Evolutionary conservation across 2,113 vertebrate species (phyloP), one percentile per base, ranked within the genome.

Genomic region (Alectura lathami): DNA sequence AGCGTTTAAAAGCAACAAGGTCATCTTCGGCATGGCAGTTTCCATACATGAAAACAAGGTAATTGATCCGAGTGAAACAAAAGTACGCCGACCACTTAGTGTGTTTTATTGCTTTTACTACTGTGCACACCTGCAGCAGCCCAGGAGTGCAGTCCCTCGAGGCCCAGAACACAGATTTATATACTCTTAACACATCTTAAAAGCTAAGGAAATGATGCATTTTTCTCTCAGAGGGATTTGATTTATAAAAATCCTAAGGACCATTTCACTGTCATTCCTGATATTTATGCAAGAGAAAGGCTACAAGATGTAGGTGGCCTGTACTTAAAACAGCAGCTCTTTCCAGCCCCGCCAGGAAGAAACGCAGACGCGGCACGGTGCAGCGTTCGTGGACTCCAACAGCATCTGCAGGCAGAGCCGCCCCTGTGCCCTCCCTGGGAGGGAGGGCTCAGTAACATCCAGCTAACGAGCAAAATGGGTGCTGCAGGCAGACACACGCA

Each of bases 141-240:
- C 77, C 78, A 83, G 92, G 30, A 86, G 40, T 8, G 26, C 68
- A 79, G 79, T 29, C 89, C 88, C 91, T 88, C 73, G 51, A 89
- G 91, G 92, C 81, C 60, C 85, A 72, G 29, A 10, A 47, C 53
- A 70, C 76, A 84, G 83, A 93, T 89, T 96, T 95, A 86, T 91
- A 79, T 45, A 69, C 48, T 59, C 56, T 80, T 89, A 94, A 83
- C 75, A 94, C 75, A 78, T 73, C 86, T 92, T 84, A 89, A 75
- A 93, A 89, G 76, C 82, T 54, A 59, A 70, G 60, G 42, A 84
- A 95, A 86, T 43, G 0, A 93, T 83, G 54, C 9, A 8, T 74
- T 83, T 69, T 67, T 7, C 13, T 64, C 85, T 84, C 67, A 22
- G 50, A 85, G 56, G 83, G 13, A 83, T 48, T 17, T 42, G 68